Percentiles rank a stretch among this genome's conserved stretches.
Conservation (phyloP, 1,140 invertebrate species). For the Pseudomyrmex flavicornis region DNA sequence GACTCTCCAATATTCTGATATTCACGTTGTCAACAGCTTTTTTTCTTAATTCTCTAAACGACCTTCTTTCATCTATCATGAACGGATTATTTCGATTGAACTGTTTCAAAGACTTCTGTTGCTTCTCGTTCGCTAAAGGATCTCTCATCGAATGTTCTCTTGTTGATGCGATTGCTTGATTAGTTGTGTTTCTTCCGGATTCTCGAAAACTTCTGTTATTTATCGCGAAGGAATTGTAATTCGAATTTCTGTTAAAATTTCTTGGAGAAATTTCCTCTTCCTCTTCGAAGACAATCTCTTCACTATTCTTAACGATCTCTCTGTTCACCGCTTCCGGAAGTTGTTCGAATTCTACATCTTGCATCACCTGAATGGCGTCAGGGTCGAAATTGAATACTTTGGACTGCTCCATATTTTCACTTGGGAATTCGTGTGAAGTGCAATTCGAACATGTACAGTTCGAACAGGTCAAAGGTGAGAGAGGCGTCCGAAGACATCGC, state of each 20-base stretch:
- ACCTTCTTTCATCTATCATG: neutral
- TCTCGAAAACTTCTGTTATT: neutral
- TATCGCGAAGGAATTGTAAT: neutral
- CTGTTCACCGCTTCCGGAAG: constrained; percentile 75
- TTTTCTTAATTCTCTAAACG: neutral
- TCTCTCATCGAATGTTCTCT: neutral
- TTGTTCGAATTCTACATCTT: constrained; percentile 72
- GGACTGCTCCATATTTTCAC: constrained; percentile 46
- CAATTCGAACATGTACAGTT: constrained; percentile 48
- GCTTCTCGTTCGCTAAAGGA: neutral
- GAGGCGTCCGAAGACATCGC: constrained; percentile 8
- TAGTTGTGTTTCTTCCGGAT: neutral
- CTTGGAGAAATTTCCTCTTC: neutral
- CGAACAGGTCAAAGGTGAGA: neutral
- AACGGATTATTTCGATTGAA: neutral
- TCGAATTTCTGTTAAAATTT: neutral
- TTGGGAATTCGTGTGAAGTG: constrained; percentile 32
- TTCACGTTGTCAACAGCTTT: neutral
- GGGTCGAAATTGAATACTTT: constrained; percentile 71
- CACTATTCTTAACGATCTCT: constrained; percentile 77
- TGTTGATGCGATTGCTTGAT: neutral
- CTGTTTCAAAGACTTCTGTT: neutral
- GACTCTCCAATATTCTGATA: neutral
- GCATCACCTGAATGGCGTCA: constrained; percentile 75
- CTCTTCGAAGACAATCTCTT: constrained; percentile 75